phyloP scores from a whole-genome alignment of 2,797 vertebrate species.

The Taenioides sp. region DNA sequence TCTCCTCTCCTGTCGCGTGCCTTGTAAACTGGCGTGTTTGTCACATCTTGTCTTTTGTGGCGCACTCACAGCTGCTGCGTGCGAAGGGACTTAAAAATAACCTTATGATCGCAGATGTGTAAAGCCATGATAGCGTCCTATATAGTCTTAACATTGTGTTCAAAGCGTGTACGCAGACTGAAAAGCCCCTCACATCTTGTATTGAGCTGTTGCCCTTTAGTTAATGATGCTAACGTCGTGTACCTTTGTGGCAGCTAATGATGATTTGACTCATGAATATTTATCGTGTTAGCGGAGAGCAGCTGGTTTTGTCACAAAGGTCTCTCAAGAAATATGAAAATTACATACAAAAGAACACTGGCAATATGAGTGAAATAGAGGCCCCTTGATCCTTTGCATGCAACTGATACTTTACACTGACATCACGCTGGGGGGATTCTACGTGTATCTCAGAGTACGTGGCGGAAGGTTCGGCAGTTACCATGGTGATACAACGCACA shows the following conservation, averaged over 20 bases:
- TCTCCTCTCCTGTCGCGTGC: constrained; percentile 7
- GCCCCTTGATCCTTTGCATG: no score
- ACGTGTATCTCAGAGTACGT: no score
- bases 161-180: constrained; percentile 42
- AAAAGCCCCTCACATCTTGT: constrained; percentile 7
- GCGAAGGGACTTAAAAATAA: constrained; percentile 35
- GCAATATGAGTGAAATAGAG: background rate
- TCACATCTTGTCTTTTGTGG: constrained; percentile 4
- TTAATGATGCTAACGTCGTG: constrained; percentile 18
- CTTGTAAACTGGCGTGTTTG: constrained; percentile 18
- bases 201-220: constrained; percentile 4
- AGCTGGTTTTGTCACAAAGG: constrained; percentile 12
- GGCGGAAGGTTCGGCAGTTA: no score
- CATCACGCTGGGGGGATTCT: no score
- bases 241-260: constrained; percentile 18
- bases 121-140: constrained; percentile 50
- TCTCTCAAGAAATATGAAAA: background rate
- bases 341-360: background rate
- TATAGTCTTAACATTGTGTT: constrained; percentile 51
- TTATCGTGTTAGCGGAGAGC: constrained; percentile 18
- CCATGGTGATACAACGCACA: no score
- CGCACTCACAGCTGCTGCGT: background rate
- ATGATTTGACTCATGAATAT: constrained; percentile 34
- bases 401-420: no score
- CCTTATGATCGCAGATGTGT: constrained; percentile 25